These are phyloP conservation scores for Nestor notabilis DNA, from an alignment of 2,113 vertebrate species.

Conservation along the genomic window DNA sequence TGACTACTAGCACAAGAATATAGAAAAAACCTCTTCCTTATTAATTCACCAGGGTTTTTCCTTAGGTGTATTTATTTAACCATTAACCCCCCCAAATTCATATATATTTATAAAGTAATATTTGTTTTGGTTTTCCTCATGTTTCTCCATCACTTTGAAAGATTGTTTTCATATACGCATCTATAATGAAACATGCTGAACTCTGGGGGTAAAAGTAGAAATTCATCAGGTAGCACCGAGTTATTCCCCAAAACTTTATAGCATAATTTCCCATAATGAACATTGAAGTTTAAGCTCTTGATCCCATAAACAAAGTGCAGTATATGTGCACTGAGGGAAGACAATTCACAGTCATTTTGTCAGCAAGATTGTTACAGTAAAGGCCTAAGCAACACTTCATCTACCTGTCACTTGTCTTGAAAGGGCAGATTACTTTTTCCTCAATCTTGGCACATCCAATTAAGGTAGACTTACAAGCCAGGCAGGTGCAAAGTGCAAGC, in stretches of 20 bases:
- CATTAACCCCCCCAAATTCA: background rate
- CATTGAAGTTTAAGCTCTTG: background rate
- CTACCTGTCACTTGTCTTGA: slow-evolving; percentile 77
- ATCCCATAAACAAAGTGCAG: slow-evolving; percentile 33
- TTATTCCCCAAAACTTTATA: background rate
- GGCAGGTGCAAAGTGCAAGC: slow-evolving; percentile 80
- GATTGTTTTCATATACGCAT: background rate
- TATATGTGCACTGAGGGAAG: slow-evolving; percentile 36
- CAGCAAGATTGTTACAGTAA: slow-evolving; percentile 75
- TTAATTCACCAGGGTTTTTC: background rate
- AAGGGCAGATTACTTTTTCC: slow-evolving; percentile 80
- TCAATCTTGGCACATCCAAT: slow-evolving; percentile 79
- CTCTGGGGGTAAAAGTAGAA: background rate
- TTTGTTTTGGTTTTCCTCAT: background rate
- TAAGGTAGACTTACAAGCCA: slow-evolving; percentile 77
- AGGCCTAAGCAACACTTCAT: slow-evolving; percentile 73
- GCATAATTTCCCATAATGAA: slow-evolving; percentile 36
- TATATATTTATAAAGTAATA: background rate
- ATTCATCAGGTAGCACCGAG: background rate
- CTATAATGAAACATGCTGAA: background rate
- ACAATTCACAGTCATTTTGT: slow-evolving; percentile 77
- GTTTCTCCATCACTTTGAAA: background rate
- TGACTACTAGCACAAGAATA: background rate
- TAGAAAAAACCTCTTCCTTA: background rate
- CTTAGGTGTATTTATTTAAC: background rate